A percentile compares a stretch with the other conserved stretches of the same genome.
Conservation (phyloP, 2,888 invertebrate species). For the Dromius quadrimaculatus region DNA sequence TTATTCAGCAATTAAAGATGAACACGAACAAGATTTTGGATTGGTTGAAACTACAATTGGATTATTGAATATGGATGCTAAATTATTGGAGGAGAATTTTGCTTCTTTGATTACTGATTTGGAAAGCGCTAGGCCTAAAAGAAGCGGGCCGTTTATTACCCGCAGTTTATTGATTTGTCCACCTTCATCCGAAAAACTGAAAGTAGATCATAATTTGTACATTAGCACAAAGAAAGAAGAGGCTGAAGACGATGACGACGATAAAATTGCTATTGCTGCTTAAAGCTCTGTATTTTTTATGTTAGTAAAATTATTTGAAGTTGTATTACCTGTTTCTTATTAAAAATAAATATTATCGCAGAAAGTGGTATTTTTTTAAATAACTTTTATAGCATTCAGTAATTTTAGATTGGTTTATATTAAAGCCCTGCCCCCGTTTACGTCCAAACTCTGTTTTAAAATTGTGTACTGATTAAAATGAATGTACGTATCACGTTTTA, state of each 20-base stretch:
- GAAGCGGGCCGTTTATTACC: constrained; percentile 78
- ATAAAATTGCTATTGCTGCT: constrained; percentile 57
- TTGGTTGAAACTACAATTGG: constrained; percentile 77
- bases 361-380: too few species aligned
- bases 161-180: constrained; percentile 74
- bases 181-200: constrained; percentile 76
- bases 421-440: too few species aligned
- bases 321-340: too few species aligned
- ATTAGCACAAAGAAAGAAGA: constrained; percentile 56
- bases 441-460: too few species aligned
- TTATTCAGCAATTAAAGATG: constrained; percentile 76
- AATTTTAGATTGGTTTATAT: too few species aligned
- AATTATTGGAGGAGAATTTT: constrained; percentile 81
- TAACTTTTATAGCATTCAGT: too few species aligned
- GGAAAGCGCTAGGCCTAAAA: constrained; percentile 74
- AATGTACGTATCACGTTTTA: neutral
- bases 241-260: constrained; percentile 57
- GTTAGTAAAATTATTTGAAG: constrained; percentile 17
- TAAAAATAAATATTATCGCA: neutral
- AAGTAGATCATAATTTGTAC: constrained; percentile 71
- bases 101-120: constrained; percentile 75
- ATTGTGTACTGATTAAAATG: too few species aligned
- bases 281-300: constrained; percentile 4
- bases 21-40: constrained; percentile 79
- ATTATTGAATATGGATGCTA: constrained; percentile 79